These are phyloP conservation scores for Gyrodactylus bullatarudis DNA, from an alignment of 1,140 invertebrate genomes.

Conservation along the genomic window DNA sequence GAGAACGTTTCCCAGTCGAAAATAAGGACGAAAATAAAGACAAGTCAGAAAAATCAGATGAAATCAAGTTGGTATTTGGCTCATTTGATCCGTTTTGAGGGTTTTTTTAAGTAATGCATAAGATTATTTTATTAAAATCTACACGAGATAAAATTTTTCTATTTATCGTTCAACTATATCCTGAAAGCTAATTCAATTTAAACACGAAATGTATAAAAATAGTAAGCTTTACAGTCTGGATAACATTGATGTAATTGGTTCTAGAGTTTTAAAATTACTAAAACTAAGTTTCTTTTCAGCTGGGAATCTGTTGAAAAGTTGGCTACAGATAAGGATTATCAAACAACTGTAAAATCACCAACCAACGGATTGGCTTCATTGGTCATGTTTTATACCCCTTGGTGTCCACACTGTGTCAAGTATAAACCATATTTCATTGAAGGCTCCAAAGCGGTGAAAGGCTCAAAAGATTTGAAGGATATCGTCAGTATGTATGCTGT, in stretches of 20 bases:
- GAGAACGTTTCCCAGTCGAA: not conserved
- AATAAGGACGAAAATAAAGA: not conserved
- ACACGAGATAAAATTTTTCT: too few relatives aligned
- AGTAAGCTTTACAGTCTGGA: too few relatives aligned
- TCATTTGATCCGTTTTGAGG: too few relatives aligned
- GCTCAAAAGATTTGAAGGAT: not conserved
- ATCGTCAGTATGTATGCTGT: not conserved
- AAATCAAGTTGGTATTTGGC: not conserved
- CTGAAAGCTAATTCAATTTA: too few relatives aligned
- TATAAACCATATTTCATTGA: not conserved
- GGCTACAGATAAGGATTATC: not conserved
- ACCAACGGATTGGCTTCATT: not conserved
- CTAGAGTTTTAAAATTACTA: too few relatives aligned
- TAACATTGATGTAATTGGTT: too few relatives aligned
- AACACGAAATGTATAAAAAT: too few relatives aligned
- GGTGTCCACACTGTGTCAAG: not conserved
- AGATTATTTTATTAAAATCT: too few relatives aligned
- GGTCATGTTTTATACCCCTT: constrained; percentile 2
- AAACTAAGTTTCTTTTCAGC: too few relatives aligned
- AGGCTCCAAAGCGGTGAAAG: not conserved
- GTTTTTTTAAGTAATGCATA: too few relatives aligned
- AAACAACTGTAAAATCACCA: not conserved
- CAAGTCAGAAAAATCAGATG: not conserved
- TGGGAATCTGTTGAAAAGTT: not conserved
- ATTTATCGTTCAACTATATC: too few relatives aligned